Percentiles rank a stretch among this genome's conserved stretches.
Evolutionary conservation across 2,888 invertebrate genomes (phyloP).

Genomic region (Lasioglossum figueresi): DNA sequence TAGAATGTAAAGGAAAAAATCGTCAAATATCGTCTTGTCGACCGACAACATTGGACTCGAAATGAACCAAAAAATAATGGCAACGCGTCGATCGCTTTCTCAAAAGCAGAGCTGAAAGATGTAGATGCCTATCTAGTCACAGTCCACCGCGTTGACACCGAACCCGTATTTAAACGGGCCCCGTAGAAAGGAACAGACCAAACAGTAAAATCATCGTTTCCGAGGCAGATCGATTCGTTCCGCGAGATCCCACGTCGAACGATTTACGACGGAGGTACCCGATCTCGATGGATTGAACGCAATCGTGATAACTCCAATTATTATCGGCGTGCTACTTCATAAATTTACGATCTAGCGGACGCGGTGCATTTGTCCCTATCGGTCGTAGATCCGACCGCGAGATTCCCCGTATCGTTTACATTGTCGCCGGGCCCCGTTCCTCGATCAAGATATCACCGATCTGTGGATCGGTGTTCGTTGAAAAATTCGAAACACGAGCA

Average conservation of each 20-base stretch:
- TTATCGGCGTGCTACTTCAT: slow-evolving; percentile 38
- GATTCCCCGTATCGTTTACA: slow-evolving; percentile 31
- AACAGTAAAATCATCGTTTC: slow-evolving; percentile 33
- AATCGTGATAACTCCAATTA: slow-evolving; percentile 50
- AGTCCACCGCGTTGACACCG: background rate
- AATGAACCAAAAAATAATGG: background rate
- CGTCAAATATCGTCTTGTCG: background rate
- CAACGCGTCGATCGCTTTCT: background rate
- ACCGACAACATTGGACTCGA: background rate
- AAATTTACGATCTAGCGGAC: slow-evolving; percentile 31
- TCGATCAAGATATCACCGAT: slow-evolving; percentile 36
- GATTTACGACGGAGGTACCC: slow-evolving; percentile 34
- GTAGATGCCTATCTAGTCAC: background rate
- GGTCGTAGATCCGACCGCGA: slow-evolving; percentile 31
- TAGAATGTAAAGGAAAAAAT: background rate
- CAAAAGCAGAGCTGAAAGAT: background rate
- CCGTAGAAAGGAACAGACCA: background rate
- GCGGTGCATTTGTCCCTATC: slow-evolving; percentile 42
- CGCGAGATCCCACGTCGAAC: slow-evolving; percentile 7
- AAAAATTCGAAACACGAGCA: slow-evolving; percentile 18
- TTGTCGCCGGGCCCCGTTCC: slow-evolving; percentile 21
- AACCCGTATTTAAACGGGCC: slow-evolving; percentile 19
- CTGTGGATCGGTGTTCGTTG: background rate
- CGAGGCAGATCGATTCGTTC: slow-evolving; percentile 33
- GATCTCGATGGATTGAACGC: slow-evolving; percentile 18